Conservation (phyloP, 2,888 invertebrate genomes). For the Folsomia candida region DNA sequence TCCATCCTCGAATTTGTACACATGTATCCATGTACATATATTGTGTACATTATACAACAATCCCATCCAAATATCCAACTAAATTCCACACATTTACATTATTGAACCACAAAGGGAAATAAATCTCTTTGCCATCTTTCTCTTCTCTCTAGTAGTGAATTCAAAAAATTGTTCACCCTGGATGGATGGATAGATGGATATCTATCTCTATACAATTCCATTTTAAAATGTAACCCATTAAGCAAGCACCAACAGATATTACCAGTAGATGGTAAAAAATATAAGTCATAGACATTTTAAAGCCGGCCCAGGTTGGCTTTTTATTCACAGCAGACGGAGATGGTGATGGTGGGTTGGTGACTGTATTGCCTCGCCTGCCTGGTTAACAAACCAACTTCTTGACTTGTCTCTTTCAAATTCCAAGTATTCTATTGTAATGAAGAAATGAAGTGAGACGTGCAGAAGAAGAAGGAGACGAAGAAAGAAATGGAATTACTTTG, state of each 20-base stretch:
- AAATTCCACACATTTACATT: no score
- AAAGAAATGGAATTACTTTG: not conserved
- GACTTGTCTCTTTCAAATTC: not conserved
- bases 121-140: not conserved
- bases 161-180: not conserved
- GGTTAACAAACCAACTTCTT: not conserved
- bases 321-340: no score
- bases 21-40: no score
- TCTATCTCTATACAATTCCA: no score
- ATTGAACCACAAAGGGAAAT: no score
- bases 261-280: no score
- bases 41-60: no score
- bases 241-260: no score
- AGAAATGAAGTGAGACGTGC: not conserved
- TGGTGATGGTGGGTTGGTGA: not conserved
- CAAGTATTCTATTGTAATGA: not conserved
- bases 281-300: no score
- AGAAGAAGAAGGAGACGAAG: not conserved
- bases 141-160: not conserved
- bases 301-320: no score
- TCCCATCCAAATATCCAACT: not conserved
- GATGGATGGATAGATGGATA: not conserved
- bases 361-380: not conserved
- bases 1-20: not conserved
- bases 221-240: no score